A percentile compares a stretch with the other conserved stretches of the same genome.
phyloP scores from a whole-genome alignment of 2,113 vertebrate species.

The Oncorhynchus keta region DNA sequence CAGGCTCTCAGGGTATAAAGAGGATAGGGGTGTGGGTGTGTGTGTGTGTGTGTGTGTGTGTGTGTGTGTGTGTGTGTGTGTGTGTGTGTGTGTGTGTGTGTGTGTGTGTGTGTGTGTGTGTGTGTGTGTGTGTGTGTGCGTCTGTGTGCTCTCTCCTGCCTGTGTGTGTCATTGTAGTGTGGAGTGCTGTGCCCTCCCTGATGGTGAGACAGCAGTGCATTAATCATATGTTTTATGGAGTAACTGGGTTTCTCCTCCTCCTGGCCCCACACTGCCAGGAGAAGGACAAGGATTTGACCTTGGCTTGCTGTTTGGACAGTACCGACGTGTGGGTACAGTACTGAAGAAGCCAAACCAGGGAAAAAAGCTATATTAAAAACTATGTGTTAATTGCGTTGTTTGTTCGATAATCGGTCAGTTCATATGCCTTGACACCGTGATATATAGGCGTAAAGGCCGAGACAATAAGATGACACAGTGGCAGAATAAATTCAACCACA shows the following conservation, averaged over 20 bases:
- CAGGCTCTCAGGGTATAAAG: constrained; percentile 14
- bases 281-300: constrained; percentile 51
- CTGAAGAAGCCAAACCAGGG: too few relatives aligned
- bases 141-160: background rate
- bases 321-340: too few relatives aligned
- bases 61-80: constrained; percentile 27
- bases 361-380: too few relatives aligned
- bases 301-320: constrained; percentile 19
- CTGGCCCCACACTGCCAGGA: constrained; percentile 29
- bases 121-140: constrained; percentile 23
- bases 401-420: too few relatives aligned
- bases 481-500: too few relatives aligned
- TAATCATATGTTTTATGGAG: constrained; percentile 70
- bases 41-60: background rate
- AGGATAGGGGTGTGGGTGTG: constrained; percentile 36
- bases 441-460: too few relatives aligned
- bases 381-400: too few relatives aligned
- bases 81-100: constrained; percentile 33
- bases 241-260: constrained; percentile 55
- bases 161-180: constrained; percentile 55
- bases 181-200: constrained; percentile 37
- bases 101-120: background rate
- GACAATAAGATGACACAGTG: too few relatives aligned
- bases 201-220: constrained; percentile 57
- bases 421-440: too few relatives aligned